phyloP scores from a whole-genome alignment of 2,113 vertebrate species.

The Camelus bactrianus region DNA sequence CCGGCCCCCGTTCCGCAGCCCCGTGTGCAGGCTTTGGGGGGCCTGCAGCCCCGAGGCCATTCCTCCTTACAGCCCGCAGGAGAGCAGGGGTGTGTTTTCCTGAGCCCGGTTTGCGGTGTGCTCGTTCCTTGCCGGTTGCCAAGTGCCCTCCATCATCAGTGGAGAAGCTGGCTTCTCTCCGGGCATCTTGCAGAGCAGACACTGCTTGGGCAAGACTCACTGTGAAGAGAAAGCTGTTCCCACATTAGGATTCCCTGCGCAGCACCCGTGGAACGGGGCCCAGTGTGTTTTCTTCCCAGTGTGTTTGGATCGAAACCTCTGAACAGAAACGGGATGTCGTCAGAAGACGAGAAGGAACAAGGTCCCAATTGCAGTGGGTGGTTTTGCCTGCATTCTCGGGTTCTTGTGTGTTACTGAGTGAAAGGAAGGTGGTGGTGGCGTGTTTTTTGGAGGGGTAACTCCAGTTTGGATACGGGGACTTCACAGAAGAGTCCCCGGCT shows the following conservation, averaged over 20 bases:
- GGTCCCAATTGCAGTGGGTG: not conserved
- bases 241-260: conserved; percentile 27
- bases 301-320: not conserved
- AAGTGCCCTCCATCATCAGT: not conserved
- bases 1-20: not conserved
- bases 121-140: not conserved
- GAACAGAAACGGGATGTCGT: not conserved
- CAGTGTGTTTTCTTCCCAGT: not conserved
- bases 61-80: not conserved
- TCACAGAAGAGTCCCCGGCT: not conserved
- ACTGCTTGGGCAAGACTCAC: not conserved
- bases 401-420: not conserved
- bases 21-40: not conserved
- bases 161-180: not conserved
- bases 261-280: not conserved
- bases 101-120: not conserved
- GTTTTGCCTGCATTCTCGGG: not conserved
- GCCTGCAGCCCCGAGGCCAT: fast-evolving
- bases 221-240: not conserved
- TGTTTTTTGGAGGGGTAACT: not conserved
- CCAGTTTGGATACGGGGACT: not conserved
- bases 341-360: not conserved
- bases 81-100: not conserved
- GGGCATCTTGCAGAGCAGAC: not conserved
- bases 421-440: not conserved